A percentile compares a stretch with the other conserved stretches of the same genome.
These are phyloP conservation scores for Halesus radiatus DNA, from an alignment of 1,140 invertebrate species.

Conservation along the genomic window DNA sequence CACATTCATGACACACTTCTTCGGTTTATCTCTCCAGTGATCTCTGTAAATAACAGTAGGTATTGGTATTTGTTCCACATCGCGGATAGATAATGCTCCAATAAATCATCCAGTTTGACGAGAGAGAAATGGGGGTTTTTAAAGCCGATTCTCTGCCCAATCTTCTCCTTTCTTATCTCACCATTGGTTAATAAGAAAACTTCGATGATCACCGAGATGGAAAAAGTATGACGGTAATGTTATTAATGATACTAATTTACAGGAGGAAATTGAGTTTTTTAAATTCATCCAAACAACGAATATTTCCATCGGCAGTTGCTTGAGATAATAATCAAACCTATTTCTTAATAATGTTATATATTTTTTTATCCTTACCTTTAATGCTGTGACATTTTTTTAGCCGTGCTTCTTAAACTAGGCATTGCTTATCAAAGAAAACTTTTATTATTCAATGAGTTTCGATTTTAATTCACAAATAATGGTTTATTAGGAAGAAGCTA, in stretches of 20 bases:
- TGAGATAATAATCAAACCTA: neutral
- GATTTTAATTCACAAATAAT: no score
- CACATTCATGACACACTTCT: no score
- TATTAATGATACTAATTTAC: constrained; percentile 40
- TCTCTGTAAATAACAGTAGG: no score
- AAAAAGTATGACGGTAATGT: constrained; percentile 31
- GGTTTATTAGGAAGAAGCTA: no score
- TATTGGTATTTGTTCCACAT: neutral
- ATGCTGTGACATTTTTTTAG: neutral
- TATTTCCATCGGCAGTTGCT: neutral
- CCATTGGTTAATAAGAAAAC: constrained; percentile 35
- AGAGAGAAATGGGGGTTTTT: neutral
- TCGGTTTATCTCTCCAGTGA: no score
- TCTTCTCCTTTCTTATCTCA: constrained; percentile 19
- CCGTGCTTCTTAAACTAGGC: neutral
- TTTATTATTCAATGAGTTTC: no score
- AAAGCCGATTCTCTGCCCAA: neutral
- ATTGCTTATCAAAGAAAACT: no score
- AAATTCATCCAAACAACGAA: neutral
- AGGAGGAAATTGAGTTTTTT: constrained; percentile 23
- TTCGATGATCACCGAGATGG: constrained; percentile 23
- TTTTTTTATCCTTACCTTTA: neutral
- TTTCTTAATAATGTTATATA: neutral
- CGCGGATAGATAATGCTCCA: neutral
- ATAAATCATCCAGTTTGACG: neutral